Base-by-base conservation (phyloP, 2,797 vertebrate genomes). In the Gymnopithys bicolor region DNA sequence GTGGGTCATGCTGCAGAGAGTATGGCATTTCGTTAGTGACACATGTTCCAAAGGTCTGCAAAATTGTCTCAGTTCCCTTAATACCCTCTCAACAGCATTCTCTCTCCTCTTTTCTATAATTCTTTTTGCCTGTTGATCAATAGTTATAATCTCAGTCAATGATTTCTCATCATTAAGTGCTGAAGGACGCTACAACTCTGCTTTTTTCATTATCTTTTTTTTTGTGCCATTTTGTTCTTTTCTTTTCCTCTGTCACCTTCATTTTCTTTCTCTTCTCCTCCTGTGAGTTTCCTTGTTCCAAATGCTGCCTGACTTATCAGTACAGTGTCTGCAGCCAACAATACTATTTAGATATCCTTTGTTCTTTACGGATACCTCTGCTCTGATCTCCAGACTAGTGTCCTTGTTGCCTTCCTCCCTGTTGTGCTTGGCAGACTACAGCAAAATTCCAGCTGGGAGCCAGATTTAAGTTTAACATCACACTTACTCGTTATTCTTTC, bases 341-440 rank as follows among this genome's bases (percentile, higher is more conserved):
- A 56, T 74, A 49, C 52, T 91, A 19, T 92, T 91, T 87, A 64
- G 79, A 56, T 80, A 85, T 83, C 39, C 60, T 95, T 96, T 96
- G 83, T 93, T 95, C 91, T 84, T 93, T 90, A 80, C 77, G 90
- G 90, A 91, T 68, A 93, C 68, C 78, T 87, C 23, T 2, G 3
- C 80, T 95, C 64, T 96, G 74, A 95, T 90, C 88, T 93, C 48
- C 77, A 91, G 67, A 76, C 66, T 77, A 46, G 80, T 63, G 46
- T 91, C 53, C 88, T 91, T 95, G 83, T 75, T 96, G 82, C 52
- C 48, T 88, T 78, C 55, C 73, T 91, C 52, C 85, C 83, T 2
- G 9, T 79, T 82, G 82, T 79, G 83, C 74, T 90, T 90, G 92
- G 81, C 78, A 84, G 52, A 74, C 39, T 91, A 41, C 63, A 81